Percentiles rank a stretch among this genome's conserved stretches.
Conservation (phyloP, 2,888 invertebrate genomes). For the Sturmia bella region DNA sequence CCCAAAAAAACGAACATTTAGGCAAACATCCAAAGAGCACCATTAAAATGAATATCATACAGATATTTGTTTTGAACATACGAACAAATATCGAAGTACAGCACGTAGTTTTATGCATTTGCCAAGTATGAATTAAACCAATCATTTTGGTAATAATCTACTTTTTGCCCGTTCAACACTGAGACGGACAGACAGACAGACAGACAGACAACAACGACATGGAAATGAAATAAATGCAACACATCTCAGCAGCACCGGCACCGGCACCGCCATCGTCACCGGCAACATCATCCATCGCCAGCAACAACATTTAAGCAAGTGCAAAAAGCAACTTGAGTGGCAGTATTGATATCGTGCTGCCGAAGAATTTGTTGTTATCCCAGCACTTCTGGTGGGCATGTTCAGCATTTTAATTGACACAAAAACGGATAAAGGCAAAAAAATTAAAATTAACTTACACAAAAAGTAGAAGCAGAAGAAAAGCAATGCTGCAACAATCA, state of each 20-base stretch:
- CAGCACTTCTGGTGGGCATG: slow-evolving; percentile 73
- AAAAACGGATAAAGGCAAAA: slow-evolving; percentile 67
- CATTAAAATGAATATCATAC: not conserved
- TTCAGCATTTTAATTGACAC: slow-evolving; percentile 73
- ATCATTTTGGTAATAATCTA: slow-evolving; percentile 61
- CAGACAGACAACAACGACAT: not conserved
- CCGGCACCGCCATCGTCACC: slow-evolving; percentile 29
- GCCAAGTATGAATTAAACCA: slow-evolving; percentile 63
- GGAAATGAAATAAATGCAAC: not conserved
- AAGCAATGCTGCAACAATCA: slow-evolving; percentile 23
- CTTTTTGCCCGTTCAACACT: slow-evolving; percentile 25
- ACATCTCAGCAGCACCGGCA: slow-evolving; percentile 6
- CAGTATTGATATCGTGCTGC: slow-evolving; percentile 71
- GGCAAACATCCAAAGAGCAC: not conserved
- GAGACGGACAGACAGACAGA: not conserved
- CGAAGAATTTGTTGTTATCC: slow-evolving; percentile 73
- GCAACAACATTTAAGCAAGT: slow-evolving; percentile 50
- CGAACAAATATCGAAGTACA: slow-evolving; percentile 30
- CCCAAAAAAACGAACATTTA: not conserved
- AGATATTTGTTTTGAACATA: not conserved
- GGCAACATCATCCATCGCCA: slow-evolving; percentile 22
- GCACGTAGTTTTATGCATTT: slow-evolving; percentile 62
- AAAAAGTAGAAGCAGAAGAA: slow-evolving; percentile 57
- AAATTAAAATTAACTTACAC: slow-evolving; percentile 18
- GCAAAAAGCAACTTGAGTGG: slow-evolving; percentile 68